These are phyloP conservation scores for Glaucidium brasilianum DNA, from an alignment of 2,113 vertebrate species.

Conservation along the genomic window DNA sequence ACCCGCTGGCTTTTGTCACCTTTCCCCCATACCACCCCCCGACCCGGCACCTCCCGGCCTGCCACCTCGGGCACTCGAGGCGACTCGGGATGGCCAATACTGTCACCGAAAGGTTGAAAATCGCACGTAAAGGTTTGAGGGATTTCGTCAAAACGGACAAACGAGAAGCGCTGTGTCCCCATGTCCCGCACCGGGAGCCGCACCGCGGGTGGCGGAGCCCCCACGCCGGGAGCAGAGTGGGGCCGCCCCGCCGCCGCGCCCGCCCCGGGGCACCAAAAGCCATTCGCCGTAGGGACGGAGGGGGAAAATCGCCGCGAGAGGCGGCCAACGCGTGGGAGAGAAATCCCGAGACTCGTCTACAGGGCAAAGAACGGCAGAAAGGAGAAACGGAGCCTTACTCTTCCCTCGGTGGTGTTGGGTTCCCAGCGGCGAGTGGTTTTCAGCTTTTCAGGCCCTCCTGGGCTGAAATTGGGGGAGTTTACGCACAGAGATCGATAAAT, in stretches of 20 bases:
- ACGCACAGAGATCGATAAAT: neutral
- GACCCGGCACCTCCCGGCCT: neutral
- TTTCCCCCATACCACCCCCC: neutral
- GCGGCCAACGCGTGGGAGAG: neutral
- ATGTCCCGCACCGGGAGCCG: neutral
- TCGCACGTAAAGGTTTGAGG: neutral
- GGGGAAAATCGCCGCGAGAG: neutral
- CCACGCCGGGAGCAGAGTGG: neutral
- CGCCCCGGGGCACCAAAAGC: too few relatives aligned
- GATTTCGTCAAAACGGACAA: neutral
- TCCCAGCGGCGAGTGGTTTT: neutral
- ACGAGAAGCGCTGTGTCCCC: neutral
- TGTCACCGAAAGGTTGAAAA: neutral
- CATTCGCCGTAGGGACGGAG: neutral
- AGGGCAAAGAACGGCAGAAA: neutral
- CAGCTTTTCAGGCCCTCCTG: neutral
- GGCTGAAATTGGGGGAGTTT: neutral
- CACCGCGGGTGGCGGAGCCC: neutral
- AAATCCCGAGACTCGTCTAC: rapidly evolving
- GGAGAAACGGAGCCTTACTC: neutral
- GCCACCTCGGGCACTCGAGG: neutral
- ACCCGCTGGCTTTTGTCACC: neutral
- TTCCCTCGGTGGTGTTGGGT: neutral
- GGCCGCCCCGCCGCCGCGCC: too few relatives aligned
- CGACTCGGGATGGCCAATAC: neutral